Evolutionary conservation across 2,113 vertebrate genomes (phyloP), one percentile per base, ranked within the genome.

Genomic region (Nipponia nippon): DNA sequence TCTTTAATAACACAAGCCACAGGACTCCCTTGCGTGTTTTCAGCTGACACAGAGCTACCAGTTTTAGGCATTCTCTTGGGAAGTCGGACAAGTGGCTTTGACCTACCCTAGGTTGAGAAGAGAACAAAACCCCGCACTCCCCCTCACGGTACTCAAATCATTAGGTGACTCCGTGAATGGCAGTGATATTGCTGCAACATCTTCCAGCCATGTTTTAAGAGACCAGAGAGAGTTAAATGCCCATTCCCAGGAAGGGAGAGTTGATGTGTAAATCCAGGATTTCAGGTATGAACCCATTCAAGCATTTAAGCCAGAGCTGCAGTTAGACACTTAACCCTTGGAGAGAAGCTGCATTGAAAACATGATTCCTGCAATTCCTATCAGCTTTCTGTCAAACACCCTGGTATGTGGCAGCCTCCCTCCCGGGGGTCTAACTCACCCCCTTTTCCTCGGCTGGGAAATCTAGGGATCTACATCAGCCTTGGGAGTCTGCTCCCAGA

Each of bases 91-190:
- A 55, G n/a, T 25, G 13, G 19, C 27, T 44, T 56, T 65, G 29
- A 71, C 19, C 38, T 75, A 29, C 27, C 18, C 23, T 25, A 56
- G 34, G 27, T 2, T 69, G n/a, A 62, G 16, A 2, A 38, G 10
- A 52, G 23, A 78, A 66, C 46, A 90, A 87, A 89, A 52, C 30
- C 23, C 40, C 29, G 13, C 1, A 3, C 55, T 56, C 15, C 4
- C 3, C 13, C 7, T 19, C 16, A 34, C 1, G 1, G 29, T 15
- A 29, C 21, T 59, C 17, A 69, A 76, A 87, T 36, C 0, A 0
- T 42, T 32, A 23, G 40, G 8, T n/a, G 20, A 56, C 20, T 73
- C 26, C 2, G 0, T 26, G 26, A 62, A 50, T 9, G 10, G 5
- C 8, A 8, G 13, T 53, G 22, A 9, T 26, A 36, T 13, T 40